phyloP scores from a whole-genome alignment of 2,888 invertebrate genomes.

The Apeira syringaria region DNA sequence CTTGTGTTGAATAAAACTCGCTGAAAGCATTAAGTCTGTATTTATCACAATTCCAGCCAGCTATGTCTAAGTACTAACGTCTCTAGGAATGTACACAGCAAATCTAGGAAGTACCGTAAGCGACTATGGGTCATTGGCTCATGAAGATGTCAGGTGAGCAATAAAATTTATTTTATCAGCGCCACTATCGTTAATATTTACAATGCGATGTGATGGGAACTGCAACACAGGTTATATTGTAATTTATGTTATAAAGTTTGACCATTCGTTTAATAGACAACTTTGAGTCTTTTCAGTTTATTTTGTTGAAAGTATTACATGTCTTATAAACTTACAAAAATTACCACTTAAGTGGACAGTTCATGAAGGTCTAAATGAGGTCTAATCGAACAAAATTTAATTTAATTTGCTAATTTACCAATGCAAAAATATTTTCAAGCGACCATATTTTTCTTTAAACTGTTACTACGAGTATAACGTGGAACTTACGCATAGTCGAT shows the following conservation, averaged over 20 bases:
- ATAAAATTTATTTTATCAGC: slow-evolving; percentile 60
- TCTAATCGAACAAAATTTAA: too few relatives aligned
- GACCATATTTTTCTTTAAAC: too few relatives aligned
- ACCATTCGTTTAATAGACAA: too few relatives aligned
- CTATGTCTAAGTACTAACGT: slow-evolving; percentile 37
- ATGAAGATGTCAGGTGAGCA: slow-evolving; percentile 65
- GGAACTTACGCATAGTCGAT: too few relatives aligned
- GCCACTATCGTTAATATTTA: slow-evolving; percentile 52
- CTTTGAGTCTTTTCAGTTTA: too few relatives aligned
- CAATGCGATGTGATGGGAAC: slow-evolving; percentile 38
- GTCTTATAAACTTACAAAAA: too few relatives aligned
- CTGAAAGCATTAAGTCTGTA: slow-evolving; percentile 14
- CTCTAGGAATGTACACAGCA: slow-evolving; percentile 54
- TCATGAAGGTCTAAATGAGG: too few relatives aligned
- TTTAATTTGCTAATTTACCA: too few relatives aligned
- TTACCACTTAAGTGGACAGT: too few relatives aligned
- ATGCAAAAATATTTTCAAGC: too few relatives aligned
- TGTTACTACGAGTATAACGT: too few relatives aligned
- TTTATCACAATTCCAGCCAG: slow-evolving; percentile 25
- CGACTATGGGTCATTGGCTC: slow-evolving; percentile 70
- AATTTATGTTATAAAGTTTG: slow-evolving; percentile 1
- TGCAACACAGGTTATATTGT: slow-evolving; percentile 6
- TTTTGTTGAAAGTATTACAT: too few relatives aligned
- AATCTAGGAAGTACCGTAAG: slow-evolving; percentile 67
- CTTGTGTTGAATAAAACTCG: slow-evolving; percentile 1